These are phyloP conservation scores for Drosophila yakuba DNA, from an alignment of 1,140 invertebrate species.

Conservation along the genomic window DNA sequence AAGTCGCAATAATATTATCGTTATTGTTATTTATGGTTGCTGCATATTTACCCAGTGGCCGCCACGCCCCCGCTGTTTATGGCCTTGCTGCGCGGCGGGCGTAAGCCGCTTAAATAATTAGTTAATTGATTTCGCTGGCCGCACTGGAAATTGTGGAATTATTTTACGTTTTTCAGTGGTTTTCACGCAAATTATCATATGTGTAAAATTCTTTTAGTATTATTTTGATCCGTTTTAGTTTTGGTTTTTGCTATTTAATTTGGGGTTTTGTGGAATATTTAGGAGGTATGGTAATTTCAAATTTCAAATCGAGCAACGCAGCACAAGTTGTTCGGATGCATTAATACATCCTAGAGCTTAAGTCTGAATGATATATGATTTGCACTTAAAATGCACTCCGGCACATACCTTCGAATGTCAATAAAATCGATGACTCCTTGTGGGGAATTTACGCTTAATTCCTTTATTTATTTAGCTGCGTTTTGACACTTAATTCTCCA, in stretches of 20 bases:
- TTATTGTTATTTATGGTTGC: slow-evolving; percentile 52
- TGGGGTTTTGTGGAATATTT: slow-evolving; percentile 11
- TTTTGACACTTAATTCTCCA: slow-evolving; percentile 63
- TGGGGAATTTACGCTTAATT: slow-evolving; percentile 40
- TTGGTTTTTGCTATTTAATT: slow-evolving; percentile 24
- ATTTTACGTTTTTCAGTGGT: slow-evolving; percentile 15
- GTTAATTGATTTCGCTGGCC: slow-evolving; percentile 62
- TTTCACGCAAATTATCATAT: slow-evolving; percentile 24
- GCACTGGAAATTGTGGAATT: slow-evolving; percentile 25
- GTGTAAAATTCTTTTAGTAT: slow-evolving; percentile 21
- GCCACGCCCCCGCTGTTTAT: slow-evolving; percentile 32
- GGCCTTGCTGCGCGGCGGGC: slow-evolving; percentile 24
- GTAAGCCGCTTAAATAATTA: slow-evolving; percentile 74
- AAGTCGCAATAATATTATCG: slow-evolving; percentile 43
- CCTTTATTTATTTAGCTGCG: slow-evolving; percentile 63
- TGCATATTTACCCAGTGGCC: slow-evolving; percentile 30
- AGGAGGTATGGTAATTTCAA: background rate
- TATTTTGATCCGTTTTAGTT: slow-evolving; percentile 31
- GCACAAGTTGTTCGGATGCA: background rate
- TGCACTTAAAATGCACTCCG: background rate
- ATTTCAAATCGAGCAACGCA: background rate
- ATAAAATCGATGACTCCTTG: slow-evolving; percentile 21
- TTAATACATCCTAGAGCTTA: background rate
- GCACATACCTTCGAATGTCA: slow-evolving; percentile 5
- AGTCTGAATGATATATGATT: background rate